These are phyloP conservation scores for Chloroceryle amazona DNA, from an alignment of 2,797 vertebrate species.

Conservation along the genomic window DNA sequence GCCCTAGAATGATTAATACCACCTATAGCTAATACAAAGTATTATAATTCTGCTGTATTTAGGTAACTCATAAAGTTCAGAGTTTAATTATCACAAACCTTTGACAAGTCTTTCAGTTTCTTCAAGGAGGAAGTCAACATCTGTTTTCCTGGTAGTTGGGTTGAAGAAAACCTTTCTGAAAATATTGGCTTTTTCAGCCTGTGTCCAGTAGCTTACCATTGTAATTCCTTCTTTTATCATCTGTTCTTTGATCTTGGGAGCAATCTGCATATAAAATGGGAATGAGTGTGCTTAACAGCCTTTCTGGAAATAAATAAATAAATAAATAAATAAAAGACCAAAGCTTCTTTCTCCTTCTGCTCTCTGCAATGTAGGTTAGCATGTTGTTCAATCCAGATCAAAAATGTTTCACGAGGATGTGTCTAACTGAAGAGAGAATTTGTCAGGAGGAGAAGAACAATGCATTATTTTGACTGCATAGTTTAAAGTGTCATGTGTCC, in stretches of 20 bases:
- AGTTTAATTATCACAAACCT: conserved; percentile 65
- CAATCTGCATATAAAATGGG: conserved; percentile 57
- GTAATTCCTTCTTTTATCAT: conserved; percentile 79
- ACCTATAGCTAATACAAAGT: background rate
- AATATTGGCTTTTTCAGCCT: conserved; percentile 78
- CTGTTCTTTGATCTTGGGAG: conserved; percentile 81
- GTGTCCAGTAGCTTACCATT: conserved; percentile 80
- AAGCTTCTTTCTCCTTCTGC: background rate
- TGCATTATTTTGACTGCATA: background rate
- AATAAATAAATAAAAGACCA: background rate
- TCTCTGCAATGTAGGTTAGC: background rate
- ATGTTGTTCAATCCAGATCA: background rate
- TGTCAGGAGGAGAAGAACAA: background rate
- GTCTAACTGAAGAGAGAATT: background rate
- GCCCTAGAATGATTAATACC: background rate
- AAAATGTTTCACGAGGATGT: background rate
- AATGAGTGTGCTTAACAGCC: background rate
- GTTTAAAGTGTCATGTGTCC: background rate
- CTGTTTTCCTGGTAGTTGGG: conserved; percentile 73
- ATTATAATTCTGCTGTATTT: background rate
- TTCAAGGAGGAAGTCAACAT: conserved; percentile 82
- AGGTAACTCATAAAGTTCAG: background rate
- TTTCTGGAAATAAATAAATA: background rate
- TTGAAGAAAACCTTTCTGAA: conserved; percentile 85
- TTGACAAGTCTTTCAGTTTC: conserved; percentile 74